These are phyloP conservation scores for Aleiodes testaceus DNA, from an alignment of 2,888 invertebrate genomes.

Conservation along the genomic window DNA sequence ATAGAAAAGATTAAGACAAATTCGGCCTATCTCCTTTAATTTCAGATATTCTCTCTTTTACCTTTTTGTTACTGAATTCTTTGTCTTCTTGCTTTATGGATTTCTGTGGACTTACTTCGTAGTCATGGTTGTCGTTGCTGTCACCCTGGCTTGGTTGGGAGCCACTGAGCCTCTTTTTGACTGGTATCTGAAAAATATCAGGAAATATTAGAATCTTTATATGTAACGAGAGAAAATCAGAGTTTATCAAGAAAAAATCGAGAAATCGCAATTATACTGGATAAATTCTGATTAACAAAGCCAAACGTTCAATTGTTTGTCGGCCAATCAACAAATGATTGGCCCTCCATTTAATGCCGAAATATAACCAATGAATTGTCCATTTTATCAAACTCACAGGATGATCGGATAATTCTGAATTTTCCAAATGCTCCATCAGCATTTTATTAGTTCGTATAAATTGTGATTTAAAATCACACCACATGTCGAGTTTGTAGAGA, in stretches of 20 bases:
- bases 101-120: background rate
- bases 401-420: constrained; percentile 50
- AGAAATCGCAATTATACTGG: background rate
- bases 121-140: background rate
- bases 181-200: background rate
- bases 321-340: background rate
- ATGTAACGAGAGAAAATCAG: background rate
- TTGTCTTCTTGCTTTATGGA: background rate
- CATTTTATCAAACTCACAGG: constrained; percentile 48
- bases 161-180: background rate
- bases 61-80: too few species aligned
- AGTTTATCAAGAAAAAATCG: background rate
- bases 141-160: background rate
- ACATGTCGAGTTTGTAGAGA: constrained; percentile 68
- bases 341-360: background rate
- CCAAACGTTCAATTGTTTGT: background rate
- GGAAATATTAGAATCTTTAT: background rate
- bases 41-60: too few species aligned
- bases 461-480: constrained; percentile 67
- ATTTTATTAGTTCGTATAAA: constrained; percentile 63
- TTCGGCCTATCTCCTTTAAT: too few species aligned
- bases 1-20: too few species aligned
- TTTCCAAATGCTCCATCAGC: constrained; percentile 57
- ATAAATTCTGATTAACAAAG: too few species aligned
- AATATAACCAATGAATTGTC: background rate